Evolutionary conservation across 2,888 invertebrate species (phyloP).

Genomic region (Eulithis testata): DNA sequence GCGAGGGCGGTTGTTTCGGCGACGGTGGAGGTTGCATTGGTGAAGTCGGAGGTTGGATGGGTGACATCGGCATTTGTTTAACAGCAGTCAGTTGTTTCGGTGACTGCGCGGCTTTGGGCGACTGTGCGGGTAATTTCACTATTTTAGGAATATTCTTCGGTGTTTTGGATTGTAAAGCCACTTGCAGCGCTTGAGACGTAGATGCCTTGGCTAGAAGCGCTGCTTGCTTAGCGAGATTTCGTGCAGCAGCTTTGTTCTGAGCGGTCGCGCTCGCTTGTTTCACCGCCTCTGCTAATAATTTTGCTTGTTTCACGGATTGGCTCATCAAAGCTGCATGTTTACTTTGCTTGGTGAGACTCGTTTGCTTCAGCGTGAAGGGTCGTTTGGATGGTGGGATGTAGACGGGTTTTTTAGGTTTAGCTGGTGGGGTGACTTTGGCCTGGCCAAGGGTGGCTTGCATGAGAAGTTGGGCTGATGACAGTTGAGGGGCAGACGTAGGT

Average conservation of each 20-base stretch:
- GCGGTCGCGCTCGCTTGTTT: slow-evolving; percentile 49
- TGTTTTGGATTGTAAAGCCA: slow-evolving; percentile 15
- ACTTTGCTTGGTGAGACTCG: slow-evolving; percentile 40
- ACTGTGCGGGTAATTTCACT: slow-evolving; percentile 35
- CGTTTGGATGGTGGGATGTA: slow-evolving; percentile 41
- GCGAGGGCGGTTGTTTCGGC: slow-evolving; percentile 28
- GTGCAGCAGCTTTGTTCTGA: slow-evolving; percentile 44
- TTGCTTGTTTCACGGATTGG: slow-evolving; percentile 64
- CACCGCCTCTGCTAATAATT: slow-evolving; percentile 56
- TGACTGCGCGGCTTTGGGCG: slow-evolving; percentile 36
- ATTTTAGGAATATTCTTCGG: slow-evolving; percentile 28
- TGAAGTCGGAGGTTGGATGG: slow-evolving; percentile 19
- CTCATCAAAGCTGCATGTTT: slow-evolving; percentile 59
- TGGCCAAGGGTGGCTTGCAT: slow-evolving; percentile 69
- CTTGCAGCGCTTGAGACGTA: slow-evolving; percentile 29
- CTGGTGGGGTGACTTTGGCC: slow-evolving; percentile 3
- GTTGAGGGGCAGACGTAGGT: slow-evolving; percentile 51
- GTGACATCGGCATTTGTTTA: slow-evolving; percentile 32
- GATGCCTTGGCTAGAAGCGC: slow-evolving; percentile 41
- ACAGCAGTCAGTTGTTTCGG: slow-evolving; percentile 28
- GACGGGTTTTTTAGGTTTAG: slow-evolving; percentile 43
- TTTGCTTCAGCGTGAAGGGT: slow-evolving; percentile 39
- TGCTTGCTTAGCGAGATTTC: slow-evolving; percentile 41
- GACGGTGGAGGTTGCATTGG: slow-evolving; percentile 29
- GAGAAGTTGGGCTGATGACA: slow-evolving; percentile 73